Percentiles rank a stretch among this genome's conserved stretches.
Evolutionary conservation across 2,797 vertebrate species (phyloP).

Genomic region (Astyanax mexicanus): DNA sequence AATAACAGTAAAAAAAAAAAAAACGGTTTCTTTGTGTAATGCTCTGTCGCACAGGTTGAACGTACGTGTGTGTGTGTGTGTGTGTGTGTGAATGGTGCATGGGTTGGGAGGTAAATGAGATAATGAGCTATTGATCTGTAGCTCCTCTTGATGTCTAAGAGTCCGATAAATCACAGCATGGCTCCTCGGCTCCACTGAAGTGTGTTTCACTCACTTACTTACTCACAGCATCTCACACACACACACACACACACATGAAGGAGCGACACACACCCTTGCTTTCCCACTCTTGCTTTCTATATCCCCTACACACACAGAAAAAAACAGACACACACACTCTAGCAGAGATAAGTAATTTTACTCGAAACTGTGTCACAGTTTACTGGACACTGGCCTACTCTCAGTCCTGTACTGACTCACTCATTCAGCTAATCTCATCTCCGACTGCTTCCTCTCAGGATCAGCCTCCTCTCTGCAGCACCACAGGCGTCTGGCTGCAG

Average conservation of each 20-base stretch:
- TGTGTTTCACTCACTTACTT: conserved; percentile 14
- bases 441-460: background rate
- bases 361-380: conserved; percentile 16
- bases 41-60: too few species aligned
- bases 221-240: conserved; percentile 34
- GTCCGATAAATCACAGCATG: conserved; percentile 42
- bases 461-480: background rate
- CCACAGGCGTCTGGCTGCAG: too few species aligned
- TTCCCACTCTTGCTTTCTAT: background rate
- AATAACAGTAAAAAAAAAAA: too few species aligned
- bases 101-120: conserved; percentile 34
- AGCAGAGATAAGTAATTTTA: background rate
- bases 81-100: conserved; percentile 23
- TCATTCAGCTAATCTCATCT: background rate
- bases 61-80: too few species aligned
- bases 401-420: background rate
- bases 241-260: background rate
- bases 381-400: conserved; percentile 10
- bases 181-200: conserved; percentile 18
- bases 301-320: background rate
- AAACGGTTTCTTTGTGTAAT: too few species aligned
- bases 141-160: conserved; percentile 49
- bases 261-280: conserved; percentile 14
- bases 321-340: conserved; percentile 7
- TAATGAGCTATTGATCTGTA: conserved; percentile 59